Evolutionary conservation across 2,113 vertebrate genomes (phyloP).

Genomic region (Trogon melanurus): DNA sequence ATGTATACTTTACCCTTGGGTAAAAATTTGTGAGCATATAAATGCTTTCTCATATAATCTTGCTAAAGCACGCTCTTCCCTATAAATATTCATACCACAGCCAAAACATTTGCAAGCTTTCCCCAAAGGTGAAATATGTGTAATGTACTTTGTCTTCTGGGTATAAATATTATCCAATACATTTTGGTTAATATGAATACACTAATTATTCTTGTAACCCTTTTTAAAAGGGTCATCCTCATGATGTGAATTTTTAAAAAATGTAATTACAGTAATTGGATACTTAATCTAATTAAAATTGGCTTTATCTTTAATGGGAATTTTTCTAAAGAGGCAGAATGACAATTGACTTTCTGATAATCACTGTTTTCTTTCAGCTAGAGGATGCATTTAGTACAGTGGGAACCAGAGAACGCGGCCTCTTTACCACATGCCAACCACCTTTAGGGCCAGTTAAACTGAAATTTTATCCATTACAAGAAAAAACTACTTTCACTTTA

Average conservation of each 20-base stretch:
- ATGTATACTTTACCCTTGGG: slow-evolving; percentile 83
- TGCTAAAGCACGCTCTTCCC: slow-evolving; percentile 77
- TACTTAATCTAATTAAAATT: slow-evolving; percentile 89
- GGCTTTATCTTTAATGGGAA: slow-evolving; percentile 86
- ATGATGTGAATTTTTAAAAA: slow-evolving; percentile 83
- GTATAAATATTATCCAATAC: slow-evolving; percentile 87
- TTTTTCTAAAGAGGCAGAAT: slow-evolving; percentile 83
- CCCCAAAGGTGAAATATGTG: slow-evolving; percentile 86
- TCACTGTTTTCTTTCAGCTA: slow-evolving; percentile 77
- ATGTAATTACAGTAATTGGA: slow-evolving; percentile 90
- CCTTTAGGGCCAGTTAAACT: slow-evolving; percentile 27
- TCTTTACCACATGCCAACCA: background rate
- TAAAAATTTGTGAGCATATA: slow-evolving; percentile 81
- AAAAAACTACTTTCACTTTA: slow-evolving; percentile 29
- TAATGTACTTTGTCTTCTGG: slow-evolving; percentile 83
- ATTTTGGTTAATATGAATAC: slow-evolving; percentile 86
- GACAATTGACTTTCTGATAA: slow-evolving; percentile 86
- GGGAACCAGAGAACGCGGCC: slow-evolving; percentile 33
- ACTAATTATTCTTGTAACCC: slow-evolving; percentile 88
- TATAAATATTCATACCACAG: slow-evolving; percentile 86
- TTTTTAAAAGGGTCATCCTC: slow-evolving; percentile 84
- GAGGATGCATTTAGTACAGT: slow-evolving; percentile 70
- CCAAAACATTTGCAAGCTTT: slow-evolving; percentile 83
- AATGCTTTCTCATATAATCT: slow-evolving; percentile 85
- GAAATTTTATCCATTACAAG: background rate